Evolutionary conservation across 2,888 invertebrate genomes (phyloP), one percentile per base, ranked within the genome.

Genomic region (Augochlorella aurata): DNA sequence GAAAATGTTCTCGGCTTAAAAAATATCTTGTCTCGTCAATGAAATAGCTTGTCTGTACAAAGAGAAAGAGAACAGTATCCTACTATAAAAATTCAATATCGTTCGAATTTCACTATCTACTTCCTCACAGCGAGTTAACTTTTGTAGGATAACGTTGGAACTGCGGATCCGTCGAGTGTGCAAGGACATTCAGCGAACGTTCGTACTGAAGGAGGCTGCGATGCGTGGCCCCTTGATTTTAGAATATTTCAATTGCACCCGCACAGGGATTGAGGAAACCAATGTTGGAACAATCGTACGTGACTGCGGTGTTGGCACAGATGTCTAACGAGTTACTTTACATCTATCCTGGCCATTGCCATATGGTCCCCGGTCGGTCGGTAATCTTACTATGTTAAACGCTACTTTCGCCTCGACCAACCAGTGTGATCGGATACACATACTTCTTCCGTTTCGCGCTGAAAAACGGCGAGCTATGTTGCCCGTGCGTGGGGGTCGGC

Each of bases 401-500:
- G 91, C 95, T 95, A 91, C 95, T 95, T 89, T 95, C 95, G 49
- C 94, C 94, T 74, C 94, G 94, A 67, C 94, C 94, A 81, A 95
- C 94, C 80, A 93, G 89, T 78, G 94, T 94, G 78, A 95, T 94
- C 74, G 96, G 96, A 93, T 96, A 96, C 67, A 96, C 95, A 90
- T 95, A 95, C 89, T 95, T 95, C 90, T 96, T 95, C 83, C 96
- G 94, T 83, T 95, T 94, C 2, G 95, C 95, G 89, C 94, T 95
- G 90, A 95, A 95, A 66, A 95, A 95, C 63, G 95, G 94, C 14
- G 94, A 94, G 78, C 90, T 92, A 81, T 92, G 91, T 72, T 91
- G 90, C 5, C 88, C 87, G 72, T 90, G 89, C 24, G 89, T 84
- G 73, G 91, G 92, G 0, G 93, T 92, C 52, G 93, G 93, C 81